Percentiles rank a stretch among this genome's conserved stretches.
Evolutionary conservation across 2,888 invertebrate species (phyloP).

Genomic region (Bellardia bayeri): DNA sequence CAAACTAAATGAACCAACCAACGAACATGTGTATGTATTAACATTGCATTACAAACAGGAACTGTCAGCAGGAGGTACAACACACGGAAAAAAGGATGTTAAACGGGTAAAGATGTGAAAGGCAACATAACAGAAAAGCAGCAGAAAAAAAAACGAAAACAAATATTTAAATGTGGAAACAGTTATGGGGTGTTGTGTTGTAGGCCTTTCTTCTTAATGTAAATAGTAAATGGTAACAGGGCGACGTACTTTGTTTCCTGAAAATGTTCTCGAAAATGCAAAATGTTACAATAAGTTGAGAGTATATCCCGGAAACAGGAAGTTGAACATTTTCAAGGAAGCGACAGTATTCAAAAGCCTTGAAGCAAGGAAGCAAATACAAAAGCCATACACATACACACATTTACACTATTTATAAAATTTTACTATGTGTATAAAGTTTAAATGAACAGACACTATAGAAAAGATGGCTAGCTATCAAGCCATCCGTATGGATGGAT

Average conservation of each 20-base stretch:
- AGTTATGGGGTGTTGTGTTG: constrained; percentile 15
- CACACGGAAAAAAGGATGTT: constrained; percentile 71
- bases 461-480: constrained; percentile 70
- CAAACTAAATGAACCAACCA: constrained; percentile 51
- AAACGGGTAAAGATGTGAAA: constrained; percentile 62
- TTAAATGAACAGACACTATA: constrained; percentile 40
- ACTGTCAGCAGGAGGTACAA: constrained; percentile 71
- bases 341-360: constrained; percentile 80
- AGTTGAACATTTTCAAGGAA: constrained; percentile 85
- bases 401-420: neutral
- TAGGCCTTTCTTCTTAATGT: constrained; percentile 54
- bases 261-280: constrained; percentile 84
- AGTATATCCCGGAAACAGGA: constrained; percentile 84
- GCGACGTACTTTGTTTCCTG: constrained; percentile 85
- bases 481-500: constrained; percentile 4
- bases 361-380: constrained; percentile 73
- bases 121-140: neutral
- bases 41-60: constrained; percentile 70
- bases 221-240: constrained; percentile 79
- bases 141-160: constrained; percentile 15
- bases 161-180: constrained; percentile 54
- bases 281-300: constrained; percentile 76
- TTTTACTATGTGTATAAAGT: neutral
- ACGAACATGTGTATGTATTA: constrained; percentile 63
- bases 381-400: constrained; percentile 44